These are phyloP conservation scores for Cybosia mesomella DNA, from an alignment of 2,888 invertebrate genomes.

Conservation along the genomic window DNA sequence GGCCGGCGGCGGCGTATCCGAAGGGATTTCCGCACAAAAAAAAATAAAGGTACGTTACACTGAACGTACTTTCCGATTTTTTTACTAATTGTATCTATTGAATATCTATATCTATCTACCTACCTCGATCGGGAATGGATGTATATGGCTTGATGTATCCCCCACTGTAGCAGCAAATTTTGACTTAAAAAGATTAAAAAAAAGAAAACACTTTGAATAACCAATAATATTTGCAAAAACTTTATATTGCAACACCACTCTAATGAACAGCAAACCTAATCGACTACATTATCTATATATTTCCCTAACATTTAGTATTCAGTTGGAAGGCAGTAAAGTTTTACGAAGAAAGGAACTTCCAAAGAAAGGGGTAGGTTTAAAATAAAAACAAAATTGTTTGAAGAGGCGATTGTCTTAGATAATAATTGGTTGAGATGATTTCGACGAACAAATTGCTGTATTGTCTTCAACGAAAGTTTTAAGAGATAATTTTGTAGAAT, in stretches of 20 bases:
- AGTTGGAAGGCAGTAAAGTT: constrained; percentile 30
- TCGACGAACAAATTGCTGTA: constrained; percentile 35
- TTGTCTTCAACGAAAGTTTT: constrained; percentile 31
- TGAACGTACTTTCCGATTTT: no score
- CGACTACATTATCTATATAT: constrained; percentile 20
- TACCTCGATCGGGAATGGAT: no score
- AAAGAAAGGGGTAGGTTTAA: constrained; percentile 40
- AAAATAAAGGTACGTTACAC: no score
- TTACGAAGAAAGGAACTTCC: constrained; percentile 18
- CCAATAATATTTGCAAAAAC: no score
- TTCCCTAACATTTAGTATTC: constrained; percentile 41
- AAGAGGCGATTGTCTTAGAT: constrained; percentile 42
- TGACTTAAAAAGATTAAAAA: no score
- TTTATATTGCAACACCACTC: neutral
- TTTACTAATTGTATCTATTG: no score
- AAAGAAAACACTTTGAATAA: no score
- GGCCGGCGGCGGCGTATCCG: no score
- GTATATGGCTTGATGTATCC: no score
- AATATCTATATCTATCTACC: no score
- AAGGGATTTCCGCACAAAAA: no score
- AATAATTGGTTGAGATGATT: constrained; percentile 45
- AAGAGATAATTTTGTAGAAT: constrained; percentile 12
- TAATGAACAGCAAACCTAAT: constrained; percentile 3
- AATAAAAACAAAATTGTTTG: constrained; percentile 43
- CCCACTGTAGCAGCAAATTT: no score